Percentiles rank a stretch among this genome's conserved stretches.
Conservation (phyloP, 2,113 vertebrate species). For the Podarcis muralis region DNA sequence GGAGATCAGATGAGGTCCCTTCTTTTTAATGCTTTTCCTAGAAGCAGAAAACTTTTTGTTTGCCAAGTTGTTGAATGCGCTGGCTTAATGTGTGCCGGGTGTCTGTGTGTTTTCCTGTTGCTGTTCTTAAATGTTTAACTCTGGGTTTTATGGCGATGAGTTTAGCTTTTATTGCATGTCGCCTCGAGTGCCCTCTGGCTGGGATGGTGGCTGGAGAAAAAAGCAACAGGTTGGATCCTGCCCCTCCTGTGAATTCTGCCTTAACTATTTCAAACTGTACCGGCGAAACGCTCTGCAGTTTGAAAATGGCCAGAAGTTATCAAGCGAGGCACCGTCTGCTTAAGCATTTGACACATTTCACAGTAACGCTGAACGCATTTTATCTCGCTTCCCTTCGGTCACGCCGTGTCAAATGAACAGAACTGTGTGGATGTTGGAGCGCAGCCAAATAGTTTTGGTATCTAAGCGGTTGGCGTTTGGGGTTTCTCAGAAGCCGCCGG, state of each 20-base stretch:
- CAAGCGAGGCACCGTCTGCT: neutral
- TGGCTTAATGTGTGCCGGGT: neutral
- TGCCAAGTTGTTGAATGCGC: neutral
- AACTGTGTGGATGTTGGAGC: neutral
- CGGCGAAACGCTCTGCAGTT: neutral
- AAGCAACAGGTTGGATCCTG: neutral
- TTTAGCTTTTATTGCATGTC: neutral
- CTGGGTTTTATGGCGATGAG: neutral
- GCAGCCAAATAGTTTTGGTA: neutral
- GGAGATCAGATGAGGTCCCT: neutral
- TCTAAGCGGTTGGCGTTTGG: neutral
- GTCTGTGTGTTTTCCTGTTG: neutral
- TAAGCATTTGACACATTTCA: neutral
- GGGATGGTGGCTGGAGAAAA: neutral
- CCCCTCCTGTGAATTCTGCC: neutral
- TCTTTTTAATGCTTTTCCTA: neutral
- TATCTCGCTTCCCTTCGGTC: neutral
- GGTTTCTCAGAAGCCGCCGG: neutral
- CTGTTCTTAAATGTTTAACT: neutral
- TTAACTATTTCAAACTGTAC: neutral
- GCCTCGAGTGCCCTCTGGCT: neutral
- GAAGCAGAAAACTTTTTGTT: neutral
- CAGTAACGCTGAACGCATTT: neutral
- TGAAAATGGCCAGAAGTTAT: neutral
- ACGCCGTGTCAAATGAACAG: neutral